phyloP scores from a whole-genome alignment of 2,888 invertebrate genomes.

The Acanthoscelides obtectus region DNA sequence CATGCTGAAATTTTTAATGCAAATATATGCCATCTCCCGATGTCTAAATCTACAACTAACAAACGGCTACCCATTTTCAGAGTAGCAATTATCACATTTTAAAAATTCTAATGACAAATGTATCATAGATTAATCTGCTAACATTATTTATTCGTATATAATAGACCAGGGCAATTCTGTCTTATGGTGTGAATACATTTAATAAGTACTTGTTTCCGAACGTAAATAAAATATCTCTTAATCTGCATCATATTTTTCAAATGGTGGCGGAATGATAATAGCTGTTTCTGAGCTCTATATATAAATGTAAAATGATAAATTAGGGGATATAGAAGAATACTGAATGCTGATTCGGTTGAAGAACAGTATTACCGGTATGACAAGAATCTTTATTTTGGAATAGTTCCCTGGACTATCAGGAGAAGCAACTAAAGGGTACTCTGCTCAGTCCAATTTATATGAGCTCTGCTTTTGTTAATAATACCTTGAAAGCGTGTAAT shows the following conservation, averaged over 20 bases:
- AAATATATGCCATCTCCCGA: constrained; percentile 8
- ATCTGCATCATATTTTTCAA: background rate
- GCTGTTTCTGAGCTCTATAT: background rate
- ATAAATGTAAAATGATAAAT: background rate
- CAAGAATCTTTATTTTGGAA: no score
- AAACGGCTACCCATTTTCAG: constrained; percentile 28
- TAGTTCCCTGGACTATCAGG: background rate
- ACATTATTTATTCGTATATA: constrained; percentile 13
- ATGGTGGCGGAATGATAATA: background rate
- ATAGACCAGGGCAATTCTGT: background rate
- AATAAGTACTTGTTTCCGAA: background rate
- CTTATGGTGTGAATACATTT: background rate
- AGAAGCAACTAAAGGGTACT: background rate
- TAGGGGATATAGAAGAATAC: no score
- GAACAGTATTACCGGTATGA: no score
- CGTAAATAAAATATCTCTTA: background rate
- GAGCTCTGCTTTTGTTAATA: background rate
- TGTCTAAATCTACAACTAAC: constrained; percentile 28
- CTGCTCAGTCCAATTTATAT: background rate
- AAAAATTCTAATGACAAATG: constrained; percentile 31
- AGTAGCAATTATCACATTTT: constrained; percentile 40
- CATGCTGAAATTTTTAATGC: background rate
- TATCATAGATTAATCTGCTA: constrained; percentile 9
- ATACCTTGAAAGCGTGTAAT: background rate
- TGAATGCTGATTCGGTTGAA: no score